Conservation (phyloP, 2,888 invertebrate genomes). For the Sinotaia quadrata region DNA sequence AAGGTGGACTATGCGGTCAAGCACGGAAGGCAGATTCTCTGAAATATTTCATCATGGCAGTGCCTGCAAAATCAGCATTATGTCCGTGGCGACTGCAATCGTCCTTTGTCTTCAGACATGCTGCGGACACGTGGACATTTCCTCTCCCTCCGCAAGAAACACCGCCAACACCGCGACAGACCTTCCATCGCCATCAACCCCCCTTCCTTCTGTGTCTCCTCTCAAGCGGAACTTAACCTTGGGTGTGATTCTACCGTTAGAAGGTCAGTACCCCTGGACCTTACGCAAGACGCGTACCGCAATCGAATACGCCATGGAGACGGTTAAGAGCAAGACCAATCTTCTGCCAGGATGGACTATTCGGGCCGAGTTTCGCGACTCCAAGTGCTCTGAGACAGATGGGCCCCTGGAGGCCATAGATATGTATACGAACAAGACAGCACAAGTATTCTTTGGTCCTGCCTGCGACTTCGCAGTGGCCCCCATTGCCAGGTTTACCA, state of each 20-base stretch:
- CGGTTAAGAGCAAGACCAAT: constrained; percentile 32
- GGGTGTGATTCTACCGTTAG: constrained; percentile 60
- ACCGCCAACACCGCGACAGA: neutral
- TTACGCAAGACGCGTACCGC: constrained; percentile 60
- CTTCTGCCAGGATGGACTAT: constrained; percentile 38
- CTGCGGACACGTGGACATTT: neutral
- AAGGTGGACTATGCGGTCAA: too few relatives aligned
- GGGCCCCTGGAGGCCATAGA: constrained; percentile 61
- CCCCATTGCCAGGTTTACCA: constrained; percentile 88
- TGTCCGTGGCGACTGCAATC: neutral
- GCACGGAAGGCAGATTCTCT: too few relatives aligned
- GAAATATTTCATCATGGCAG: too few relatives aligned
- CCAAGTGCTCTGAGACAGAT: constrained; percentile 55
- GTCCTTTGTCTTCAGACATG: neutral
- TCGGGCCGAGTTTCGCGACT: constrained; percentile 45
- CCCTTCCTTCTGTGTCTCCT: constrained; percentile 5
- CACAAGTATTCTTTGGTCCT: constrained; percentile 62
- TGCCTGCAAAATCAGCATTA: neutral
- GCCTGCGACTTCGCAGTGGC: constrained; percentile 80
- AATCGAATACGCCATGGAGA: constrained; percentile 60
- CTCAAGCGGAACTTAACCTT: constrained; percentile 38
- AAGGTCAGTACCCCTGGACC: constrained; percentile 43
- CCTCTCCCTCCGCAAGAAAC: neutral
- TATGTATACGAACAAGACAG: constrained; percentile 47
- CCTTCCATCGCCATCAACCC: constrained; percentile 5